Evolutionary conservation across 2,888 invertebrate species (phyloP).

Genomic region (Clistopyga incitator): DNA sequence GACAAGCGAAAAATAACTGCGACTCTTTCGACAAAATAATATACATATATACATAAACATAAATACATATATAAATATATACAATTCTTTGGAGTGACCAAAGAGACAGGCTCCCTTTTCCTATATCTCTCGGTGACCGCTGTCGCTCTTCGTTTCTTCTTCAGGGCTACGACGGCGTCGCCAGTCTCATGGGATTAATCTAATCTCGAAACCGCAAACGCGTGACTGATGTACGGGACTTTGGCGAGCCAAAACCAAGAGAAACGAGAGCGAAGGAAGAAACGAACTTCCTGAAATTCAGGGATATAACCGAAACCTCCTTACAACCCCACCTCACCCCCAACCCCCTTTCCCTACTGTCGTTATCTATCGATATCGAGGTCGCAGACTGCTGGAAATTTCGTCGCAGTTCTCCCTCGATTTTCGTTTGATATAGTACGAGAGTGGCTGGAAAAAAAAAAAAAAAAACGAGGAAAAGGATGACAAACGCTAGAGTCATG

Average conservation of each 20-base stretch:
- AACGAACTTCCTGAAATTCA: slow-evolving; percentile 49
- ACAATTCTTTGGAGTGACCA: slow-evolving; percentile 46
- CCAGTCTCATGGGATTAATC: slow-evolving; percentile 50
- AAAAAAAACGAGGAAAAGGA: slow-evolving; percentile 44
- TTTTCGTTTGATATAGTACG: slow-evolving; percentile 58
- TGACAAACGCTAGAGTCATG: slow-evolving; percentile 51
- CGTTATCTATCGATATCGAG: slow-evolving; percentile 59
- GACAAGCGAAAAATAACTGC: slow-evolving; percentile 21
- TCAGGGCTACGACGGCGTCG: slow-evolving; percentile 23
- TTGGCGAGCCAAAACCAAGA: neutral
- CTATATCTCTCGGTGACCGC: slow-evolving; percentile 19
- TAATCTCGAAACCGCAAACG: slow-evolving; percentile 52
- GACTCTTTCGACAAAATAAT: slow-evolving; percentile 48
- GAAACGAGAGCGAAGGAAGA: slow-evolving; percentile 17
- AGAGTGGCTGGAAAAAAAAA: slow-evolving; percentile 49
- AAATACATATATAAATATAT: slow-evolving; percentile 18
- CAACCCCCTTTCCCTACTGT: slow-evolving; percentile 11
- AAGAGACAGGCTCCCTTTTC: slow-evolving; percentile 30
- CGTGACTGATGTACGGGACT: slow-evolving; percentile 42
- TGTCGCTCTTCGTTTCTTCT: slow-evolving; percentile 25
- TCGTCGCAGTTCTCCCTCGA: slow-evolving; percentile 46
- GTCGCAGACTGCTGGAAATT: slow-evolving; percentile 52
- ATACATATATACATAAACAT: slow-evolving; percentile 12
- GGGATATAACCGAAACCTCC: slow-evolving; percentile 44
- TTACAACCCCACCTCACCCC: neutral